Conservation (phyloP, 2,797 vertebrate species). For the Falco berigora region DNA sequence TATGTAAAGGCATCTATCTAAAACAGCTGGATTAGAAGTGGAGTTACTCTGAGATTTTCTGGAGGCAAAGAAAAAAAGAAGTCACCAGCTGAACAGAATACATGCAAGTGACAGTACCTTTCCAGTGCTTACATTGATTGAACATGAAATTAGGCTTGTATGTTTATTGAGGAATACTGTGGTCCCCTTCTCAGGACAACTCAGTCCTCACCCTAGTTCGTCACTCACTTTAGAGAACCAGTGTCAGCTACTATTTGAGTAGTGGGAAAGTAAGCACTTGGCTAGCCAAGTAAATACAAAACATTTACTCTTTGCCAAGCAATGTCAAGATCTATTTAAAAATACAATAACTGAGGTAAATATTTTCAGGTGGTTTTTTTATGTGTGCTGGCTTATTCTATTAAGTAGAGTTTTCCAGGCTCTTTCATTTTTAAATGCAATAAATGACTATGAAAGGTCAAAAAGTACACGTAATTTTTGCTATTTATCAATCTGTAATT, state of each 20-base stretch:
- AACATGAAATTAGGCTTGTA: not conserved
- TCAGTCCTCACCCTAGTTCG: not conserved
- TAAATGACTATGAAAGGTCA: not conserved
- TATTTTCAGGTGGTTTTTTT: not conserved
- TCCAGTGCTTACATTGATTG: not conserved
- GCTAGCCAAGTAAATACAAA: not conserved
- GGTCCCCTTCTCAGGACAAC: not conserved
- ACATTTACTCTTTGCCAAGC: not conserved
- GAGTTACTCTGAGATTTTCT: not conserved
- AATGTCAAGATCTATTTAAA: not conserved
- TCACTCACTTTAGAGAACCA: not conserved
- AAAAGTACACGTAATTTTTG: not conserved
- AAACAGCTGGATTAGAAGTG: not conserved
- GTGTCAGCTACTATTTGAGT: not conserved
- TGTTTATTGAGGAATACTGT: not conserved
- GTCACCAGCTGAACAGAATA: not conserved
- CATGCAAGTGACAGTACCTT: not conserved
- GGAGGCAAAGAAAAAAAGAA: not conserved
- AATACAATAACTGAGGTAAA: not conserved
- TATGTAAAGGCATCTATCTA: not conserved
- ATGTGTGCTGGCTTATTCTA: not conserved
- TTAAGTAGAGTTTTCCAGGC: not conserved
- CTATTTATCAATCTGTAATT: not conserved
- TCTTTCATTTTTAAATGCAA: slow-evolving; percentile 13
- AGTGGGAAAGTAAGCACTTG: not conserved